Evolutionary conservation across 1,140 invertebrate genomes (phyloP), one percentile per base, ranked within the genome.

Genomic region (Trichogramma pretiosum): DNA sequence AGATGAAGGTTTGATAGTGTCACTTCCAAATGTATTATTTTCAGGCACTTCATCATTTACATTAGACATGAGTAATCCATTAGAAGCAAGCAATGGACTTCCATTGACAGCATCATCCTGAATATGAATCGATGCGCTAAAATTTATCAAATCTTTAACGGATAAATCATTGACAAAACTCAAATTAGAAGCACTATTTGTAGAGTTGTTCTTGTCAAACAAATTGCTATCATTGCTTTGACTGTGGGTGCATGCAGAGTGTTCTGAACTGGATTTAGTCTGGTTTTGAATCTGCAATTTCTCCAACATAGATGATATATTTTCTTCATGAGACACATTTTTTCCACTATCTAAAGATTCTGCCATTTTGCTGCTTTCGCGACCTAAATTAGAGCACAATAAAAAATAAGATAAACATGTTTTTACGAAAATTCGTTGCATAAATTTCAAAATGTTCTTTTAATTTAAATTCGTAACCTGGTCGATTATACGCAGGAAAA

Each of bases 1-100:
- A 42, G 33, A 48, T 28, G n/a, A 43, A n/a, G 19, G 18, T 18
- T 44, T 24, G n/a, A 33, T 33, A 17, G 26, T 49, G 21, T 13
- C 18, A 42, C 17, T 41, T 19, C 39, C 26, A 30, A 17, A 8
- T n/a, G n/a, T 33, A 24, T n/a, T 44, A 44, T 41, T 30, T n/a
- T 43, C 17, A 3, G 1, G n/a, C 3, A 34, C 23, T 13, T 23
- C 33, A 23, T 32, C 16, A 44, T 44, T 39, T 2, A 49, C 37
- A n/a, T 39, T 33, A n/a, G 19, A 33, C 36, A 32, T 36, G 16
- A 18, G 10, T 26, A 1, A 1, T 26, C 7, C 3, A n/a, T 26
- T 41, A n/a, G 23, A 41, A 30, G 19, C 16, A 13, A 3, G 5
- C 22, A 26, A 23, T 14, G 22, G 18, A 16, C n/a, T n/a, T n/a